Conservation (phyloP, 2,113 vertebrate species). For the Nyctereutes procyonoides region DNA sequence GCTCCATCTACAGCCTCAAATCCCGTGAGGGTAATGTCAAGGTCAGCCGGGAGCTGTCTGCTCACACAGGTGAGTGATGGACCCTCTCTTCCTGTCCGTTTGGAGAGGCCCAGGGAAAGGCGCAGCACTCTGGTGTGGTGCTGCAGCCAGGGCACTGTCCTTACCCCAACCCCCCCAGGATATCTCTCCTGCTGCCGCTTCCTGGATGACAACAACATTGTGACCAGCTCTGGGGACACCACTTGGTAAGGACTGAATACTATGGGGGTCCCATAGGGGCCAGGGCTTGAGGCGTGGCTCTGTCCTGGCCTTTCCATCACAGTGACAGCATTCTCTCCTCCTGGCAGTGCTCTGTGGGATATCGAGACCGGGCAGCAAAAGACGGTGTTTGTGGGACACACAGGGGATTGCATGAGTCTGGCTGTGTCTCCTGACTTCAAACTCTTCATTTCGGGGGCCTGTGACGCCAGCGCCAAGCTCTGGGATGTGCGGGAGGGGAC, state of each 20-base stretch:
- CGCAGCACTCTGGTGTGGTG: background rate
- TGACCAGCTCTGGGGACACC: constrained; percentile 98
- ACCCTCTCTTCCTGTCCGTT: background rate
- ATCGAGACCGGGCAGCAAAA: constrained; percentile 98
- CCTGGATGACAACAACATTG: constrained; percentile 96
- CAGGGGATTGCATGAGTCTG: constrained; percentile 98
- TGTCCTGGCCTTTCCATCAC: background rate
- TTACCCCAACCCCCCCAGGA: constrained; percentile 83
- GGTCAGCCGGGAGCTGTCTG: constrained; percentile 97
- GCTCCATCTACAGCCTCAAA: constrained; percentile 98
- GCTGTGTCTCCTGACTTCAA: constrained; percentile 96
- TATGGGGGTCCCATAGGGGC: background rate
- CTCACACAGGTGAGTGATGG: constrained; percentile 91
- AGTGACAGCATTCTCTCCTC: background rate
- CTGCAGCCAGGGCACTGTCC: background rate
- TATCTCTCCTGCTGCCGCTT: constrained; percentile 99
- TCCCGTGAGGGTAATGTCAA: constrained; percentile 96
- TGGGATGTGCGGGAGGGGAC: constrained; percentile 96
- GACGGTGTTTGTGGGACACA: constrained; percentile 94
- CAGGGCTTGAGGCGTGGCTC: background rate
- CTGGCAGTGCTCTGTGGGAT: constrained; percentile 94
- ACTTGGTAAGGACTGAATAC: constrained; percentile 91
- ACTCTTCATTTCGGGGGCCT: constrained; percentile 96
- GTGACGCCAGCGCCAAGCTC: constrained; percentile 97
- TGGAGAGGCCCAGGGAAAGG: background rate